Percentiles rank a stretch among this genome's conserved stretches.
Conservation (phyloP, 1,140 invertebrate genomes). For the Myzus persicae region DNA sequence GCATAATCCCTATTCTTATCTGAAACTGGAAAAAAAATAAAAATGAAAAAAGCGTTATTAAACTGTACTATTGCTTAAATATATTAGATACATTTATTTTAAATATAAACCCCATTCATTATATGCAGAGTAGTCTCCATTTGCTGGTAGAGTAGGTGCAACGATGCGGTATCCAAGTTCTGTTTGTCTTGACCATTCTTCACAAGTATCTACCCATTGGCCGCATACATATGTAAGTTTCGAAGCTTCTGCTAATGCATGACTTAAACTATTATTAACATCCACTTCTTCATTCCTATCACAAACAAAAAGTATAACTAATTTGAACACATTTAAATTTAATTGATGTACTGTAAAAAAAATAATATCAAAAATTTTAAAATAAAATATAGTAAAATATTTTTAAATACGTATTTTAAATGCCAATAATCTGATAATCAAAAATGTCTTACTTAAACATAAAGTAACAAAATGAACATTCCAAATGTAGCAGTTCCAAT, state of each 20-base stretch:
- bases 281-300: slow-evolving; percentile 68
- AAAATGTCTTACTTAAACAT: too few species aligned
- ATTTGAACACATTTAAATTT: background rate
- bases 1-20: slow-evolving; percentile 72
- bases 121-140: slow-evolving; percentile 81
- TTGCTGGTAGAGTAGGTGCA: slow-evolving; percentile 76
- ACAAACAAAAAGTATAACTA: background rate
- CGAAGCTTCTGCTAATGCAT: slow-evolving; percentile 77
- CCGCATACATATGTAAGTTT: slow-evolving; percentile 78
- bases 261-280: slow-evolving; percentile 70
- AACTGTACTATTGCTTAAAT: background rate
- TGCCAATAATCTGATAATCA: too few species aligned
- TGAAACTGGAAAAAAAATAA: slow-evolving; percentile 67
- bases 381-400: background rate
- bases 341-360: background rate
- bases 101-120: slow-evolving; percentile 72
- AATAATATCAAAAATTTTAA: background rate
- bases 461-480: too few species aligned
- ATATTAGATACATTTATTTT: slow-evolving; percentile 31
- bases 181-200: slow-evolving; percentile 67
- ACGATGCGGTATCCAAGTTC: slow-evolving; percentile 78
- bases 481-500: too few species aligned
- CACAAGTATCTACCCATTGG: slow-evolving; percentile 75
- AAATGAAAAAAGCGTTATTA: slow-evolving; percentile 47
- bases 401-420: too few species aligned